Evolutionary conservation across 1,140 invertebrate species (phyloP), one percentile per base, ranked within the genome.

Genomic region (Leptopilina clavipes): DNA sequence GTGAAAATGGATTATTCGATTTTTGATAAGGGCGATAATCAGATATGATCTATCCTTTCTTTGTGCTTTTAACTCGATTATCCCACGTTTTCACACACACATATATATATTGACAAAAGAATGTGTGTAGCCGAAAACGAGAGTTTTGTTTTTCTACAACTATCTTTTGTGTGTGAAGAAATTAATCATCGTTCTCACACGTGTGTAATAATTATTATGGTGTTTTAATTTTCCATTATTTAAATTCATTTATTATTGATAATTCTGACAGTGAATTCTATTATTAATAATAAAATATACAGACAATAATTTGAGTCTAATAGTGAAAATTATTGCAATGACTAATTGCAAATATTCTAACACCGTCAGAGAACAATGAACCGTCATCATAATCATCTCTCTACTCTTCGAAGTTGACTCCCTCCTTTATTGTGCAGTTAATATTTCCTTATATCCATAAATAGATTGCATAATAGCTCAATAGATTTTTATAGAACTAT

Each of bases 61-160:
- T 76, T 71, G 71, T 78, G 72, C 59, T 44, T 43, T 72, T 54
- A 72, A n/a, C 43, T n/a, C 72, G 70, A 19, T 73, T 80, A 83
- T 84, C 83, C 83, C 81, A 84, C 83, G 82, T 84, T 84, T 84
- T 82, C 83, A 76, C 80, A 74, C n/a, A n/a, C n/a, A n/a, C n/a
- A n/a, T n/a, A n/a, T n/a, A n/a, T n/a, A n/a, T n/a, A n/a, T n/a
- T 54, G 76, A 54, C 70, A n/a, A 74, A 56, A 70, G 73, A 19
- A 11, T 12, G 45, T 48, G 72, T 82, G 54, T 73, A 71, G 73
- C 79, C 81, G 79, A 82, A 81, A 80, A 78, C 78, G 83, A 82
- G 81, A 82, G 80, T 81, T 76, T 22, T 56, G 52, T n/a, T 18
- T 65, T 48, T 14, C 45, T 48, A 48, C 6, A n/a, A n/a, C n/a